phyloP scores from a whole-genome alignment of 2,888 invertebrate species.

The Metellina segmentata region DNA sequence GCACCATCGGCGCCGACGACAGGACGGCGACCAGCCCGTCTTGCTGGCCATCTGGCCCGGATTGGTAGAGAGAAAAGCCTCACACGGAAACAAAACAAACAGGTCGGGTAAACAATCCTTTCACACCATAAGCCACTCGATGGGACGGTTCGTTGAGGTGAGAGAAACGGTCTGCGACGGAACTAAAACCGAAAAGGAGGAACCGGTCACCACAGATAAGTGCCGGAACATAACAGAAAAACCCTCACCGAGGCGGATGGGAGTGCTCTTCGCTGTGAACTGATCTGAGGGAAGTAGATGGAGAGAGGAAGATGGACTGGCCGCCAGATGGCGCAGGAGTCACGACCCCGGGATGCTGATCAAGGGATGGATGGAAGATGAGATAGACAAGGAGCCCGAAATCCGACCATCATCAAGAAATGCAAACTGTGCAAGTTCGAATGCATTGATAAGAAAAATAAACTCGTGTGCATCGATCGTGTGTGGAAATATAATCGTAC shows the following conservation, averaged over 20 bases:
- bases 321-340: conserved; percentile 29
- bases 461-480: no score
- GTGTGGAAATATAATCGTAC: no score
- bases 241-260: background rate
- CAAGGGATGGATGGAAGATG: background rate
- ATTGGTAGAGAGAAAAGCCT: background rate
- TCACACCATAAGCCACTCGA: background rate
- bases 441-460: no score
- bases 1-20: conserved; percentile 60
- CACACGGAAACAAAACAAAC: background rate
- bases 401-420: no score
- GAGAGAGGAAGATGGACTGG: conserved; percentile 13
- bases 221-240: background rate
- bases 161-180: background rate
- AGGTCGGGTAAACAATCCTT: background rate
- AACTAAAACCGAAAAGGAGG: background rate
- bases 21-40: conserved; percentile 61
- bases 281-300: conserved; percentile 25
- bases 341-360: background rate
- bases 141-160: background rate
- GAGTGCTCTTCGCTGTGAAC: conserved; percentile 5
- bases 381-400: background rate
- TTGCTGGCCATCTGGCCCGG: conserved; percentile 25
- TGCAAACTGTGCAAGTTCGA: no score
- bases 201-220: conserved; percentile 13